Base-by-base conservation (phyloP, 2,113 vertebrate genomes). In the Microcebus ravelobensis region DNA sequence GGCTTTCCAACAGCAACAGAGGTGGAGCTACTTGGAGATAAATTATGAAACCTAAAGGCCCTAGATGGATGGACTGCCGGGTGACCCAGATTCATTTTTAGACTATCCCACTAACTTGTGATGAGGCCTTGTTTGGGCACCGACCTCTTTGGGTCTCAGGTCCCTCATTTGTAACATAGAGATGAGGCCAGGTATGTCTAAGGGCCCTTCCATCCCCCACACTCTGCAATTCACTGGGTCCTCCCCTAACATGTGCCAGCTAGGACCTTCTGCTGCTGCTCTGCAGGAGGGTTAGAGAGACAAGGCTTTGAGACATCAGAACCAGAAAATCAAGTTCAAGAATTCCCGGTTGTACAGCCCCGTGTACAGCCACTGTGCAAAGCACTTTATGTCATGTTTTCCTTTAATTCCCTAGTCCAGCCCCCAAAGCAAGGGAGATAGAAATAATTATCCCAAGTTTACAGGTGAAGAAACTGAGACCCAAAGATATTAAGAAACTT, bases 301-400 rank as follows among this genome's bases (percentile, higher is more conserved):
- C 12, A 63, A 76, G 48, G 29, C 27, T 89, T 84, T 61, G 21
- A 18, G 48, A 82, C 81, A 48, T 67, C 31, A 55, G 55, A 96
- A 91, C 73, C 31, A 89, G 83, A 94, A 97, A 85, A 84, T 59
- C 68, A 45, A 90, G 57, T 85, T 85, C 36, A 13, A 13, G 25
- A 88, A 79, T 13, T 11, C 55, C 18, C 1, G 0, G 5, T 27
- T 4, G 10, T 42, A 52, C 39, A 57, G 68, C 80, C 57, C 67
- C 31, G 11, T 0, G 15, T 57, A 48, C 74, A 87, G n/a, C 42
- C 31, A 80, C 36, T 0, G 1, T 3, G 52, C 25, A 67, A 85
- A 96, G 48, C n/a, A 68, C 85, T 76, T 65, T 8, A 21, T 31
- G 9, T 8, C 57, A 79, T 87, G 87, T 52, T 88, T 73, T 59